Evolutionary conservation across 1,140 invertebrate genomes (phyloP).

Genomic region (Solenopsis invicta): DNA sequence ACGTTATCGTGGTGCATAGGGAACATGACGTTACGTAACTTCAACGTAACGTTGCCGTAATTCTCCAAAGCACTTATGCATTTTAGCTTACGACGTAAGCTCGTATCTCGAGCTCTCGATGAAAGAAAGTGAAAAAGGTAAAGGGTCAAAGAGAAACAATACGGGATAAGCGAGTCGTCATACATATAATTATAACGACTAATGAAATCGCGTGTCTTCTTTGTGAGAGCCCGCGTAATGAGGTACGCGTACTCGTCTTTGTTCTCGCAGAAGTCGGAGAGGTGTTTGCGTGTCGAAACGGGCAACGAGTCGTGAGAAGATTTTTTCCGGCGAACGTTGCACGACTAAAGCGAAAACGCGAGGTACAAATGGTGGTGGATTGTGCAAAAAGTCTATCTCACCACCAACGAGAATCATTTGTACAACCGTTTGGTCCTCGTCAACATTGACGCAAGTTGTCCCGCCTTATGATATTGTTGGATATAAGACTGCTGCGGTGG

Average conservation of each 20-base stretch:
- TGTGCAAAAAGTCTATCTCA: conserved; percentile 49
- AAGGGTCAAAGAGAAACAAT: background rate
- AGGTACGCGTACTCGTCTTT: conserved; percentile 46
- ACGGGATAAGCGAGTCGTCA: background rate
- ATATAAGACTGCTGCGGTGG: background rate
- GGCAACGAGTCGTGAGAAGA: conserved; percentile 65
- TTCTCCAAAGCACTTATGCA: background rate
- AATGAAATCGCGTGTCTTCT: conserved; percentile 61
- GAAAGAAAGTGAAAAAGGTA: background rate
- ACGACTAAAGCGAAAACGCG: conserved; percentile 46
- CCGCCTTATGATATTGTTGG: conserved; percentile 16
- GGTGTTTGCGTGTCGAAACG: conserved; percentile 62
- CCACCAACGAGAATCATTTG: conserved; percentile 42
- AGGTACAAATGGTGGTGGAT: conserved; percentile 32
- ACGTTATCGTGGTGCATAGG: background rate
- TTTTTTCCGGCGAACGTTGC: conserved; percentile 67
- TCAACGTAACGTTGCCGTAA: background rate
- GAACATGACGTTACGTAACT: conserved; percentile 4
- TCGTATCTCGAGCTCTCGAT: background rate
- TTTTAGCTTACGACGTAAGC: background rate
- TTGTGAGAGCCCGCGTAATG: conserved; percentile 41
- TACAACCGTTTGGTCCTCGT: conserved; percentile 25
- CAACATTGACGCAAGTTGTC: conserved; percentile 34
- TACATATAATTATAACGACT: conserved; percentile 39
- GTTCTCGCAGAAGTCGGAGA: conserved; percentile 59